A percentile compares a stretch with the other conserved stretches of the same genome.
Evolutionary conservation across 2,113 vertebrate species (phyloP).

Genomic region (Hepsetus odoe): DNA sequence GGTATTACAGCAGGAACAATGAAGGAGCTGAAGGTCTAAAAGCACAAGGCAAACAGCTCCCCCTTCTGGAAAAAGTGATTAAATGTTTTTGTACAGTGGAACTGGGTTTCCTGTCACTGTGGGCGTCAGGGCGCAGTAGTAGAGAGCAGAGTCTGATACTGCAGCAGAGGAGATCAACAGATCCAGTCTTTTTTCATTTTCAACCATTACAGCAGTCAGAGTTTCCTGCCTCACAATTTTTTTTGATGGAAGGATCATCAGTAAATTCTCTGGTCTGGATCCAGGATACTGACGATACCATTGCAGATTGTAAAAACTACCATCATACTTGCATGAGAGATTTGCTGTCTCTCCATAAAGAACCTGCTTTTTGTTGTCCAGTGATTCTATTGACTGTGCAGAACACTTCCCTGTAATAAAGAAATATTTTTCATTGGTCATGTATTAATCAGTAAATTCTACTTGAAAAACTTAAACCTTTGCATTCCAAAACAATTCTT

Average conservation of each 20-base stretch:
- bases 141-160: too few relatives aligned
- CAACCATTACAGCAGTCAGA: background rate
- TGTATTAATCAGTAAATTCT: too few relatives aligned
- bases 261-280: conserved; percentile 23
- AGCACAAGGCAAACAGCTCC: background rate
- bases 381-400: conserved; percentile 10
- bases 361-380: background rate
- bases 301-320: background rate
- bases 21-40: background rate
- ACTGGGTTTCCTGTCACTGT: conserved; percentile 42
- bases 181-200: background rate
- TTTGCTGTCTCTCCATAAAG: background rate
- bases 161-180: too few relatives aligned
- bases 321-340: conserved; percentile 33
- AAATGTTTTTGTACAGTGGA: conserved; percentile 40
- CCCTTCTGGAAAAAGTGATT: too few relatives aligned
- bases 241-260: background rate
- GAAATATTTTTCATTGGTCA: too few relatives aligned
- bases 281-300: conserved; percentile 40
- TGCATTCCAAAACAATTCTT: too few relatives aligned
- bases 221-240: background rate
- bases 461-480: too few relatives aligned
- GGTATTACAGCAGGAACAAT: background rate
- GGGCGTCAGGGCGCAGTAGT: too few relatives aligned
- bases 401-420: conserved; percentile 7